These are phyloP conservation scores for Chrosomus eos DNA, from an alignment of 2,797 vertebrate genomes.

Conservation along the genomic window DNA sequence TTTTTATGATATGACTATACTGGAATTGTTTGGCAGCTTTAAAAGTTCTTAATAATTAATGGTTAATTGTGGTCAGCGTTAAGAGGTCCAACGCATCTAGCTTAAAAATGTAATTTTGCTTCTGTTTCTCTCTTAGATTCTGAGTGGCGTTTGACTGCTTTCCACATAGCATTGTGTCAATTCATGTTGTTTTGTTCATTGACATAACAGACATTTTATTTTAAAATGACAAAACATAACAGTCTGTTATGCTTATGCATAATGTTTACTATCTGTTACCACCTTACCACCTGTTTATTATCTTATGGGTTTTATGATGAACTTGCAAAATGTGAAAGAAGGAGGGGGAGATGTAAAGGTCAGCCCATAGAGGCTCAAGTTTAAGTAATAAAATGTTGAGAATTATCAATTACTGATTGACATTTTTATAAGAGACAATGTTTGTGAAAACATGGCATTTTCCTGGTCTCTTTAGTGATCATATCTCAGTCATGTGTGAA, in stretches of 20 bases:
- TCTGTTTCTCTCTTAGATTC: not conserved
- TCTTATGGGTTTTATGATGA: not conserved
- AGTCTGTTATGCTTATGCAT: not conserved
- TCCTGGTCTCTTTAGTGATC: not conserved
- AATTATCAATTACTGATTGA: constrained; percentile 81
- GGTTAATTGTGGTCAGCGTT: not conserved
- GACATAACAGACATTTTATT: not conserved
- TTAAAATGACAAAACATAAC: not conserved
- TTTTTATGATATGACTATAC: not conserved
- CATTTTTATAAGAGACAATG: constrained; percentile 81
- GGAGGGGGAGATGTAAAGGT: constrained; percentile 72
- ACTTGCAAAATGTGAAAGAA: constrained; percentile 1
- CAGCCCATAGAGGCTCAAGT: constrained; percentile 74
- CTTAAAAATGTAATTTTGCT: not conserved
- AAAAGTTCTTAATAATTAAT: not conserved
- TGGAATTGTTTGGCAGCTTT: not conserved
- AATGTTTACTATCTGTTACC: too few relatives aligned
- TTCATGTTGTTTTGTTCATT: not conserved
- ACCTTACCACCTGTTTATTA: not conserved
- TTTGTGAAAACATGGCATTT: constrained; percentile 2
- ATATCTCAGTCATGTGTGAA: not conserved
- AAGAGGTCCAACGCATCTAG: not conserved
- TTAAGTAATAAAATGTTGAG: constrained; percentile 75
- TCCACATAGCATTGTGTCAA: not conserved
- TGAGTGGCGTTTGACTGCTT: not conserved